Percentiles rank a stretch among this genome's conserved stretches.
Evolutionary conservation across 2,797 vertebrate genomes (phyloP).

Genomic region (Chaenodraco wilsoni): DNA sequence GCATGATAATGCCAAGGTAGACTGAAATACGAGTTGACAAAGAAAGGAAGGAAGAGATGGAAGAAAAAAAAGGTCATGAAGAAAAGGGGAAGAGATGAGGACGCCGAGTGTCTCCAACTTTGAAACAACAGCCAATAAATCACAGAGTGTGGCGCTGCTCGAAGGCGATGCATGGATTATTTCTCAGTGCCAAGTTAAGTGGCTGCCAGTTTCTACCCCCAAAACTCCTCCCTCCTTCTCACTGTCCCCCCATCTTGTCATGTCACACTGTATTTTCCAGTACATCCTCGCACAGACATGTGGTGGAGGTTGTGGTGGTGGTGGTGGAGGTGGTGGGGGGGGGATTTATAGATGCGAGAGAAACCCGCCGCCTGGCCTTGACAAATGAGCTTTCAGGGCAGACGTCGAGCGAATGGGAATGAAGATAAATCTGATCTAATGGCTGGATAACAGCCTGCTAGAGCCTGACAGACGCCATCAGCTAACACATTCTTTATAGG

Average conservation of each 20-base stretch:
- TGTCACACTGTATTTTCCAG: constrained; percentile 81
- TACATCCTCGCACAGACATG: constrained; percentile 73
- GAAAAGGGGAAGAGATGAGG: constrained; percentile 62
- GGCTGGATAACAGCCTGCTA: constrained; percentile 84
- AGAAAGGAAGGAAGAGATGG: constrained; percentile 3
- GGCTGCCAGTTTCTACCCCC: constrained; percentile 70
- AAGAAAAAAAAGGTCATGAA: constrained; percentile 53
- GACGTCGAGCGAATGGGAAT: constrained; percentile 78
- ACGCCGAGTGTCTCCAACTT: constrained; percentile 62
- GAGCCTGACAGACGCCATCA: constrained; percentile 81
- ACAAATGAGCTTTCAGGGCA: constrained; percentile 85
- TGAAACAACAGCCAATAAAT: constrained; percentile 79
- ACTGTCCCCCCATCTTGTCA: constrained; percentile 71
- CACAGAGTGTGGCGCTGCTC: constrained; percentile 61
- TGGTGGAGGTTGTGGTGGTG: not conserved
- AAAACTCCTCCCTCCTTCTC: constrained; percentile 44
- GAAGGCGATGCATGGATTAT: constrained; percentile 68
- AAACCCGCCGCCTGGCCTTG: constrained; percentile 77
- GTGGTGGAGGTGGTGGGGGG: not conserved
- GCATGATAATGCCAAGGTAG: constrained; percentile 20
- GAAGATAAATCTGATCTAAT: constrained; percentile 87
- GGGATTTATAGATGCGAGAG: constrained; percentile 69
- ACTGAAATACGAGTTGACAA: constrained; percentile 17
- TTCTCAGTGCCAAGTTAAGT: constrained; percentile 78
- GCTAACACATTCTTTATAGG: constrained; percentile 82